Evolutionary conservation across 2,888 invertebrate genomes (phyloP).

Genomic region (Tetramorium bicarinatum): DNA sequence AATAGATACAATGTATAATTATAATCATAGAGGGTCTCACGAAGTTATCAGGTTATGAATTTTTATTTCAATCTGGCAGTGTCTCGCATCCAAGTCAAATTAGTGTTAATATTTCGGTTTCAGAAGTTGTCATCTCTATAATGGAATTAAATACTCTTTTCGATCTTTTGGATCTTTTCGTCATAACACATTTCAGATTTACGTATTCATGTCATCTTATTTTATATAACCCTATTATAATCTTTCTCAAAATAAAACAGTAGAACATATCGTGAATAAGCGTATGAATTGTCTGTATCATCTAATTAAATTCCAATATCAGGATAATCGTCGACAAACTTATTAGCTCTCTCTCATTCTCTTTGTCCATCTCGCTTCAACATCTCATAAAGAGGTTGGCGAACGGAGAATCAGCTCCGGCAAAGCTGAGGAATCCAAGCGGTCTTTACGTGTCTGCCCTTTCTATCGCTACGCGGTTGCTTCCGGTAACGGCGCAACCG

Average conservation of each 20-base stretch:
- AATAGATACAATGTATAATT: neutral
- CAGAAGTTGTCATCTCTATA: neutral
- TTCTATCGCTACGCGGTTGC: constrained; percentile 38
- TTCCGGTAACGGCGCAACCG: constrained; percentile 50
- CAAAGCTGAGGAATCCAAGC: constrained; percentile 34
- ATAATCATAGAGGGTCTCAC: neutral
- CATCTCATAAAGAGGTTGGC: constrained; percentile 36
- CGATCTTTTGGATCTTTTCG: neutral
- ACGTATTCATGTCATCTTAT: neutral
- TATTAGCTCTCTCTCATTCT: neutral
- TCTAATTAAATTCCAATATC: constrained; percentile 45
- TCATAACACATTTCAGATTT: neutral
- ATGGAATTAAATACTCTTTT: neutral
- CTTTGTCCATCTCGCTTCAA: constrained; percentile 5
- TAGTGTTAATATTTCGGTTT: neutral
- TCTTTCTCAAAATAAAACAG: neutral
- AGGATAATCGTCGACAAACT: constrained; percentile 6
- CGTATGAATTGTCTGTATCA: neutral
- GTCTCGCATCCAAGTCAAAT: neutral
- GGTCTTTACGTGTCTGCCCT: constrained; percentile 41
- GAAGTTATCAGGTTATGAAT: neutral
- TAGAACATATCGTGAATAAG: neutral
- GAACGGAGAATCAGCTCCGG: constrained; percentile 39
- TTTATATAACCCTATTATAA: neutral
- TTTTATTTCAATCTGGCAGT: neutral